Conservation (phyloP, 2,797 vertebrate species). For the Euphonia xanthogaster region DNA sequence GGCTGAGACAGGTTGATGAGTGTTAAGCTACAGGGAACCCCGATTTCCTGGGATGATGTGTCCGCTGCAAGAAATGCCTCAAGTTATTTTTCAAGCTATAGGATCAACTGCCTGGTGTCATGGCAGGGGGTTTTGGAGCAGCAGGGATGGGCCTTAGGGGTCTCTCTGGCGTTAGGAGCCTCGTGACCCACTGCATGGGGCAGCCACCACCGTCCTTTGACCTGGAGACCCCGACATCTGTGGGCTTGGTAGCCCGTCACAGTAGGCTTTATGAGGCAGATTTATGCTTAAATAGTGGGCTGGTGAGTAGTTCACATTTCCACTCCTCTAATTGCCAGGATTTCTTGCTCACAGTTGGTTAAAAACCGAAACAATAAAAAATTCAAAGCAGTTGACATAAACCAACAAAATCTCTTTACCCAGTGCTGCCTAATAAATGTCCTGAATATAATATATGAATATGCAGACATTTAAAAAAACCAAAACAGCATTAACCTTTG, state of each 20-base stretch:
- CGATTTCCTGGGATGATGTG: neutral
- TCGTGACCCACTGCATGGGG: slow-evolving; percentile 23
- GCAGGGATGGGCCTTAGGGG: neutral
- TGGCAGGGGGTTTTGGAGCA: neutral
- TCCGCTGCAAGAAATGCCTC: neutral
- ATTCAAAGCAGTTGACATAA: neutral
- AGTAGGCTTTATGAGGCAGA: neutral
- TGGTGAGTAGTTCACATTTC: neutral
- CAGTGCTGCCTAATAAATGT: neutral
- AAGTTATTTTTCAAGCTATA: slow-evolving; percentile 14
- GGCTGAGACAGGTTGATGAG: neutral
- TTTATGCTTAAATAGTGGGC: slow-evolving; percentile 1
- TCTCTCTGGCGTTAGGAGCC: neutral
- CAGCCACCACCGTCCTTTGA: neutral
- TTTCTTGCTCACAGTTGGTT: neutral
- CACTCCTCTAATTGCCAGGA: neutral
- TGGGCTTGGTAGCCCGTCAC: neutral
- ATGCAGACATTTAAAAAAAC: neutral
- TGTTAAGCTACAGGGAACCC: neutral
- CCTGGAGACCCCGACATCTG: slow-evolving; percentile 27
- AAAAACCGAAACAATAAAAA: neutral
- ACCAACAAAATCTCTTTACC: neutral
- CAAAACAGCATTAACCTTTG: neutral
- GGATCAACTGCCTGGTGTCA: neutral
- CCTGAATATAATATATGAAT: neutral